Evolutionary conservation across 2,113 vertebrate species (phyloP), one percentile per base, ranked within the genome.

Genomic region (Origma solitaria): DNA sequence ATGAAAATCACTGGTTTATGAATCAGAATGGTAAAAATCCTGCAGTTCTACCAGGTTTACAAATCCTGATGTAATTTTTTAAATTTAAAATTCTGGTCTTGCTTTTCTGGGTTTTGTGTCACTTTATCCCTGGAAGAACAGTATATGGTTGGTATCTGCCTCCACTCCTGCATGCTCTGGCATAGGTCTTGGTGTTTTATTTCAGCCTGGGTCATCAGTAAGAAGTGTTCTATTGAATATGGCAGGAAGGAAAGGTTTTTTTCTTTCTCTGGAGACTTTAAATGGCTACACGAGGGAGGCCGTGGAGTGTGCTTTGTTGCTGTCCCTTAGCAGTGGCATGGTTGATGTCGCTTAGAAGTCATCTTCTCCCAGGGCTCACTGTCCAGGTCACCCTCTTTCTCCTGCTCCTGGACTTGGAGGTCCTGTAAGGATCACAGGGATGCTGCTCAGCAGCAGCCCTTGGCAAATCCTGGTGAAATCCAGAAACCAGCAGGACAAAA

Each of bases 1-100:
- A 87, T 94, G 79, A 69, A 94, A 71, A 54, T 64, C 64, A 69
- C 71, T 80, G 82, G 86, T 97, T 97, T 94, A 94, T 95, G 81
- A 93, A 92, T 94, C 86, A 42, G 44, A 92, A 94, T 9, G 19
- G 71, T 68, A 91, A 81, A 97, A 94, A 86, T 94, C 54, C 51
- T 51, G 31, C 89, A 81, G 76, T 95, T 95, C 71, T 72, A 85
- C 94, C 72, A 80, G 25, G 44, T 58, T 75, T 88, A 92, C 69
- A 93, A 94, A 93, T 94, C 57, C 92, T 89, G 72, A 28, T 40
- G 38, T 77, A 45, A 61, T 37, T 91, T 94, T 96, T 94, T 82
- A 88, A 90, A 87, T 49, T 44, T 64, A 81, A 90, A 72, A 35
- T 44, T 91, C 85, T 90, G 44, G 30, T 57, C 82, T 93, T 90